phyloP scores from a whole-genome alignment of 2,888 invertebrate genomes.

The Hoplodrina ambigua region DNA sequence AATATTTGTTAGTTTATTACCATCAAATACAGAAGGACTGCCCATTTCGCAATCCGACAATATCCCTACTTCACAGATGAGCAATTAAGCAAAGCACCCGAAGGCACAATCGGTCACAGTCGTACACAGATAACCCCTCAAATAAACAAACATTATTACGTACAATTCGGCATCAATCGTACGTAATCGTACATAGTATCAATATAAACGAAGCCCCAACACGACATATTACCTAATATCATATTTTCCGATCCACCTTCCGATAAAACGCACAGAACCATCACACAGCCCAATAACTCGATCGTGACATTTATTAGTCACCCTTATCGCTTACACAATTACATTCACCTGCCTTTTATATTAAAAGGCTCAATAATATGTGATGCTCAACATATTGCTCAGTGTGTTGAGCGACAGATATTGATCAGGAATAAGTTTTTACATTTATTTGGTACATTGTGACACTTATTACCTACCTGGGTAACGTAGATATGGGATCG shows the following conservation, averaged over 20 bases:
- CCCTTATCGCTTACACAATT: conserved; percentile 30
- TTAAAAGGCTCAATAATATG: conserved; percentile 24
- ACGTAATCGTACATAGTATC: conserved; percentile 5
- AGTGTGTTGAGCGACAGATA: conserved; percentile 6
- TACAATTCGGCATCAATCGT: not conserved
- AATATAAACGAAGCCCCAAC: conserved; percentile 1
- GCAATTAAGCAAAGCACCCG: too few species aligned
- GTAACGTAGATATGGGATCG: not conserved
- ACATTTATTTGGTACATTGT: conserved; percentile 13
- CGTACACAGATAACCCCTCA: not conserved
- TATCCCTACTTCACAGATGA: too few species aligned
- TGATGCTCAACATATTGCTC: conserved; percentile 13
- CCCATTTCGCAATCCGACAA: too few species aligned
- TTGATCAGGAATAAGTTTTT: conserved; percentile 4
- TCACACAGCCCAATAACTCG: conserved; percentile 18
- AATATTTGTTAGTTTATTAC: too few species aligned
- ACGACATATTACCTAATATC: conserved; percentile 9
- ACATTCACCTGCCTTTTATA: conserved; percentile 13
- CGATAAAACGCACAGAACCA: conserved; percentile 22
- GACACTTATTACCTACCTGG: not conserved
- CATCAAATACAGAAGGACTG: too few species aligned
- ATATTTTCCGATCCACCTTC: not conserved
- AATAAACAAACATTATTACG: not conserved
- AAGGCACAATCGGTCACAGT: not conserved
- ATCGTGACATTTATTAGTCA: conserved; percentile 26